A percentile compares a stretch with the other conserved stretches of the same genome.
These are phyloP conservation scores for Epinotia nisella DNA, from an alignment of 2,888 invertebrate species.

Conservation along the genomic window DNA sequence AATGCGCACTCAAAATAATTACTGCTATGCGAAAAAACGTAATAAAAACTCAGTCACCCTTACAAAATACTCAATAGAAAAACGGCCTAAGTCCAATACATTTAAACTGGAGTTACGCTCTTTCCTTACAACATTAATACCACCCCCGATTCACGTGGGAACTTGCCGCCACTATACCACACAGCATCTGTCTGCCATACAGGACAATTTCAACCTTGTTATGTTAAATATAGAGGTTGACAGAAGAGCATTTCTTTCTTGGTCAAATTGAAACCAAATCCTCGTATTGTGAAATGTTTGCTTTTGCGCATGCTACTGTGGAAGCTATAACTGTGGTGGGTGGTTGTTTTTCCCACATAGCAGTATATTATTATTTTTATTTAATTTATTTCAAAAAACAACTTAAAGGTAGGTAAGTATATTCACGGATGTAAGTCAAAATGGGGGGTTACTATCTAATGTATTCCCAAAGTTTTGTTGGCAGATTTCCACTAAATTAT, in stretches of 20 bases:
- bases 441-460: too few relatives aligned
- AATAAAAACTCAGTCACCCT: slow-evolving; percentile 17
- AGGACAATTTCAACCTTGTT: not conserved
- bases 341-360: slow-evolving; percentile 16
- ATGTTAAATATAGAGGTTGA: not conserved
- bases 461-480: too few relatives aligned
- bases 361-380: too few relatives aligned
- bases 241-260: not conserved
- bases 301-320: slow-evolving; percentile 16
- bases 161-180: not conserved
- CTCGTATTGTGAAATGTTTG: slow-evolving; percentile 29
- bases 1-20: slow-evolving; percentile 29
- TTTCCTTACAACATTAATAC: not conserved
- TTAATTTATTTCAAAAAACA: too few relatives aligned
- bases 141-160: slow-evolving; percentile 35
- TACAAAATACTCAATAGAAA: not conserved
- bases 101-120: not conserved
- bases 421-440: not conserved
- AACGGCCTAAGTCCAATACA: not conserved
- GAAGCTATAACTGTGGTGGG: slow-evolving; percentile 18
- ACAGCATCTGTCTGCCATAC: not conserved
- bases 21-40: slow-evolving; percentile 21
- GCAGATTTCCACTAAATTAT: too few relatives aligned
- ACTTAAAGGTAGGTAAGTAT: too few relatives aligned
- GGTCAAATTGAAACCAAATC: slow-evolving; percentile 21